phyloP scores from a whole-genome alignment of 2,797 vertebrate species.

The Melanotaenia pygmaea region DNA sequence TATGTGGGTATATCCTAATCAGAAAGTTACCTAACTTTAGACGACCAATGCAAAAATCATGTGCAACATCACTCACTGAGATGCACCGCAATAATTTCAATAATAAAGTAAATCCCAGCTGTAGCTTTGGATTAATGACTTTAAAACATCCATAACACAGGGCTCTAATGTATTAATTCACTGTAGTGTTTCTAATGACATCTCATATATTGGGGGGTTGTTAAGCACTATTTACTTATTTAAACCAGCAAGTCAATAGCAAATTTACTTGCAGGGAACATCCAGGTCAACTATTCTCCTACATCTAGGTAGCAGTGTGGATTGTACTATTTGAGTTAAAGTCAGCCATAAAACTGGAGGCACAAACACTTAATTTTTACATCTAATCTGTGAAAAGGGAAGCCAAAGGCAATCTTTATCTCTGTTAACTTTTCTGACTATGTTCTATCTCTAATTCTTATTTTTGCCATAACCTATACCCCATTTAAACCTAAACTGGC shows the following conservation, averaged over 20 bases:
- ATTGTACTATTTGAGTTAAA: slow-evolving; percentile 23
- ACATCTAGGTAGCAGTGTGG: slow-evolving; percentile 11
- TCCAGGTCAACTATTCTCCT: slow-evolving; percentile 16
- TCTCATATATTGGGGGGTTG: not conserved
- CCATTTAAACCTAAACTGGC: not conserved
- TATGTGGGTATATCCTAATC: too few species aligned
- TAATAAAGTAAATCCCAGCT: too few species aligned
- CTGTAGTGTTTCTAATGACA: not conserved
- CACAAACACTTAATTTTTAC: slow-evolving; percentile 70
- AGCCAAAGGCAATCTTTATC: slow-evolving; percentile 37
- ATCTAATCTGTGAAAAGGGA: slow-evolving; percentile 54
- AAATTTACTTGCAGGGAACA: not conserved
- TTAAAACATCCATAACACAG: too few species aligned
- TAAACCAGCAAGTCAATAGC: not conserved
- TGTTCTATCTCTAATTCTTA: slow-evolving; percentile 5
- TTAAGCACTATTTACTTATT: not conserved
- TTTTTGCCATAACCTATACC: slow-evolving; percentile 14
- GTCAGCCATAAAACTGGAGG: slow-evolving; percentile 65
- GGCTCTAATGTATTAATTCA: too few species aligned
- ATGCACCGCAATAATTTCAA: too few species aligned
- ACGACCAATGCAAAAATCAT: too few species aligned
- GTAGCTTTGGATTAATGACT: too few species aligned
- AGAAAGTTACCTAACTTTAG: too few species aligned
- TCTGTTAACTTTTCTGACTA: slow-evolving; percentile 19
- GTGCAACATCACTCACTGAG: too few species aligned